These are phyloP conservation scores for Chironomus tepperi DNA, from an alignment of 1,140 invertebrate species.

Conservation along the genomic window DNA sequence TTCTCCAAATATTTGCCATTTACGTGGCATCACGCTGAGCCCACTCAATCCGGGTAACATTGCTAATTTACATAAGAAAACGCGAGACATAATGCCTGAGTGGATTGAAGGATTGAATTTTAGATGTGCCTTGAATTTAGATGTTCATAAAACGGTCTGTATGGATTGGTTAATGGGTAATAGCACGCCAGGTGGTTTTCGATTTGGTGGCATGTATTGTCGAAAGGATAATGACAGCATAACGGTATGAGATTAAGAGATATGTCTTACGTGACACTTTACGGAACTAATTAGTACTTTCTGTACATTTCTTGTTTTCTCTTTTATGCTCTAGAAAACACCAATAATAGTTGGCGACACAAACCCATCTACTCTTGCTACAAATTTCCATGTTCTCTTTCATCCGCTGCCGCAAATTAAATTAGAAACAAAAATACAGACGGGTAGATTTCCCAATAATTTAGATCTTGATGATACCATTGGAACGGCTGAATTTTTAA, in stretches of 20 bases:
- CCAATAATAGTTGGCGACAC: constrained; percentile 36
- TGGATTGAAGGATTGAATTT: constrained; percentile 37
- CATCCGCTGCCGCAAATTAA: constrained; percentile 34
- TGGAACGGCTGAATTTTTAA: constrained; percentile 33
- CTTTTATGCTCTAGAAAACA: constrained; percentile 30
- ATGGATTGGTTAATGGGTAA: constrained; percentile 36
- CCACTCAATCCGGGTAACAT: constrained; percentile 36
- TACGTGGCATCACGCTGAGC: background rate
- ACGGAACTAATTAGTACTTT: background rate
- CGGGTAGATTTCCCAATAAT: constrained; percentile 26
- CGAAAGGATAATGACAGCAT: constrained; percentile 31
- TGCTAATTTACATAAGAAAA: constrained; percentile 31
- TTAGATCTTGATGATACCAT: constrained; percentile 30
- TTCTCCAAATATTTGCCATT: background rate
- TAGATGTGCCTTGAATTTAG: constrained; percentile 34
- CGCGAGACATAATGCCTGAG: constrained; percentile 36
- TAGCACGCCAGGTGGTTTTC: constrained; percentile 33
- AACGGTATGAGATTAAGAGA: constrained; percentile 30
- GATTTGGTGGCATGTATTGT: constrained; percentile 37
- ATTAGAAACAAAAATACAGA: constrained; percentile 33
- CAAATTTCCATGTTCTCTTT: constrained; percentile 35
- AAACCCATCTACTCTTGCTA: constrained; percentile 34
- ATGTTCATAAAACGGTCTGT: constrained; percentile 33
- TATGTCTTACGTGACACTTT: background rate
- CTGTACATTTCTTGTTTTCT: constrained; percentile 1